Base-by-base conservation (phyloP, 1,140 invertebrate species). In the Drosophila rufa region DNA sequence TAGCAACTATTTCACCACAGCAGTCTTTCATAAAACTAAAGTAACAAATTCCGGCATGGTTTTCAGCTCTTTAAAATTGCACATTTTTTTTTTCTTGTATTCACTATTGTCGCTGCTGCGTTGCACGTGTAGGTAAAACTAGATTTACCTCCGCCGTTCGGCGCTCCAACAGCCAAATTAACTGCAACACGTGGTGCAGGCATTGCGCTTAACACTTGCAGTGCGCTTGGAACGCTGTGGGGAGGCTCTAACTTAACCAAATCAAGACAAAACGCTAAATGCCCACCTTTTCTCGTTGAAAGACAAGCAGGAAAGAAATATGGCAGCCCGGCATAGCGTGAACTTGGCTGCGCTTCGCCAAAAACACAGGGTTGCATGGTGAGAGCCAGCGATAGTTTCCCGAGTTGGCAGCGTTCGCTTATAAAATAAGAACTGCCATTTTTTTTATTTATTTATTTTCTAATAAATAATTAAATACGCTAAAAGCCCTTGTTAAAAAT, bases 241-340 rank as follows among this genome's bases (percentile, higher is more conserved):
- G 25, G 45, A 61, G 38, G 61, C 67, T 71, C 71, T 80, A 90
- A 89, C 85, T 90, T 79, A 84, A 75, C 59, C 59, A 84, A 89
- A 58, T 84, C 66, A 62, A 81, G 78, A 90, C 69, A 69, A 59
- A 84, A 75, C 42, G 65, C 69, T 57, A 81, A 89, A 75, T 89
- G 84, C 80, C 66, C 62, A 89, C 84, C 84, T 89, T 90, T 89
- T 89, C 84, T 81, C 84, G 84, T 90, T 81, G 84, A 89, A 89
- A 89, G 80, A 90, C 85, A 84, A 84, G 85, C 77, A 89, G 84
- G 85, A 89, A 89, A 89, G 84, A 89, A 80, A 84, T 89, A 90
- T 87, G 85, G 77, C 81, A 90, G 85, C 58, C 76, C 55, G 67
- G 61, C 58, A 76, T 40, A 47, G 48, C 33, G 66, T 68, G 43